Percentiles rank a stretch among this genome's conserved stretches.
These are phyloP conservation scores for Poeciliopsis turneri DNA, from an alignment of 2,797 vertebrate genomes.

Conservation along the genomic window DNA sequence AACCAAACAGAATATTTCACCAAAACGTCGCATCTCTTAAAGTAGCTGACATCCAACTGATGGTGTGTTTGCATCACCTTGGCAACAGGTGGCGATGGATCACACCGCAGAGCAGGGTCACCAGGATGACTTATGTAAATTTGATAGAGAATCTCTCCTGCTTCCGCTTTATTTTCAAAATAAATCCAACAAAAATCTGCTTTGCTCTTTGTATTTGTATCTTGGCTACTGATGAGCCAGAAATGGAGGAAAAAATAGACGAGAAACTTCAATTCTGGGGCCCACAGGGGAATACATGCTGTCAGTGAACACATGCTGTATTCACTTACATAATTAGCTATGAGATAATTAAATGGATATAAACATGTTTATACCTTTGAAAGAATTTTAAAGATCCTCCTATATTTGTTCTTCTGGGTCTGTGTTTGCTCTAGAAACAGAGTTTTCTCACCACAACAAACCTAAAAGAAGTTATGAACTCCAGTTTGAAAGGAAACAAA, in stretches of 20 bases:
- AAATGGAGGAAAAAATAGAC: background rate
- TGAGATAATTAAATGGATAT: no score
- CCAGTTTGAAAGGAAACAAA: background rate
- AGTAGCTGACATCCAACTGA: background rate
- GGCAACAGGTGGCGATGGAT: slow-evolving; percentile 45
- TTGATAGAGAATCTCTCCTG: rapidly evolving
- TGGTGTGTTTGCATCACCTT: slow-evolving; percentile 30
- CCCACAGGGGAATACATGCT: background rate
- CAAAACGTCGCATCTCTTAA: background rate
- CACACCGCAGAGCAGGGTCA: background rate
- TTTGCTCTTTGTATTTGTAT: background rate
- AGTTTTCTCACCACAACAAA: background rate
- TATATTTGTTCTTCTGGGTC: background rate
- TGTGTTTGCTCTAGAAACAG: no score
- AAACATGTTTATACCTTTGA: background rate
- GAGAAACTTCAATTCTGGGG: background rate
- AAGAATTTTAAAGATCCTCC: background rate
- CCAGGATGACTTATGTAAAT: slow-evolving; percentile 4
- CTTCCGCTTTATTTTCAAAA: slow-evolving; percentile 36
- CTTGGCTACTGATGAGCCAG: background rate
- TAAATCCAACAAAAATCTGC: slow-evolving; percentile 9
- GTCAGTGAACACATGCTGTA: background rate
- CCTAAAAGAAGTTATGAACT: no score
- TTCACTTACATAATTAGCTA: background rate
- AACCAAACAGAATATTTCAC: background rate